A percentile compares a stretch with the other conserved stretches of the same genome.
phyloP scores from a whole-genome alignment of 2,888 invertebrate species.

The Escarpia spicata region DNA sequence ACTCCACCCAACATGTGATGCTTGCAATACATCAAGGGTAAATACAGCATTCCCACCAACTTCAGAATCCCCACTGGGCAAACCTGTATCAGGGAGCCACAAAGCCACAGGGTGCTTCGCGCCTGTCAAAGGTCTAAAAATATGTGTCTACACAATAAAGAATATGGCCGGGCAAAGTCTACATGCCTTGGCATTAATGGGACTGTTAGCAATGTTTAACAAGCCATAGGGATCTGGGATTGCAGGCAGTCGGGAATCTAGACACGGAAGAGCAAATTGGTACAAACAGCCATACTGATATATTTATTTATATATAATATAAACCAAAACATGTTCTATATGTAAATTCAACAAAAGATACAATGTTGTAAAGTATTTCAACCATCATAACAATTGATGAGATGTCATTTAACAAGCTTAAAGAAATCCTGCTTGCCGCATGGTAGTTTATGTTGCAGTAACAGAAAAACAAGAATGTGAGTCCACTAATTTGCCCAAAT shows the following conservation, averaged over 20 bases:
- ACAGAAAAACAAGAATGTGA: too few relatives aligned
- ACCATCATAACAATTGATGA: too few relatives aligned
- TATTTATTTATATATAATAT: too few relatives aligned
- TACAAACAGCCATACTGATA: neutral
- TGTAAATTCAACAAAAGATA: too few relatives aligned
- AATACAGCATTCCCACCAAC: neutral
- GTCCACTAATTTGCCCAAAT: too few relatives aligned
- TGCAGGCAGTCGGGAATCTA: neutral
- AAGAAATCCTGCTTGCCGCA: too few relatives aligned
- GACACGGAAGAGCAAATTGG: neutral
- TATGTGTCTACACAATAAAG: constrained; percentile 6
- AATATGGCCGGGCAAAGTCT: neutral
- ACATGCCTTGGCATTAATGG: neutral
- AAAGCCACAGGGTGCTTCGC: neutral
- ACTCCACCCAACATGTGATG: neutral
- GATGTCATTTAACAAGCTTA: too few relatives aligned
- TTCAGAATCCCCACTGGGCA: neutral
- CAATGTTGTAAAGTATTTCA: too few relatives aligned
- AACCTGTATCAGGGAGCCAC: neutral
- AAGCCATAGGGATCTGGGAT: neutral
- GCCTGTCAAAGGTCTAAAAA: neutral
- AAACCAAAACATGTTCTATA: too few relatives aligned
- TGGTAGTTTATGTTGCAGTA: too few relatives aligned
- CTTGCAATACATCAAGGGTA: constrained; percentile 3
- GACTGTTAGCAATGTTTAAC: neutral